A percentile compares a stretch with the other conserved stretches of the same genome.
Conservation (phyloP, 2,888 invertebrate species). For the Ochropleura plecta region DNA sequence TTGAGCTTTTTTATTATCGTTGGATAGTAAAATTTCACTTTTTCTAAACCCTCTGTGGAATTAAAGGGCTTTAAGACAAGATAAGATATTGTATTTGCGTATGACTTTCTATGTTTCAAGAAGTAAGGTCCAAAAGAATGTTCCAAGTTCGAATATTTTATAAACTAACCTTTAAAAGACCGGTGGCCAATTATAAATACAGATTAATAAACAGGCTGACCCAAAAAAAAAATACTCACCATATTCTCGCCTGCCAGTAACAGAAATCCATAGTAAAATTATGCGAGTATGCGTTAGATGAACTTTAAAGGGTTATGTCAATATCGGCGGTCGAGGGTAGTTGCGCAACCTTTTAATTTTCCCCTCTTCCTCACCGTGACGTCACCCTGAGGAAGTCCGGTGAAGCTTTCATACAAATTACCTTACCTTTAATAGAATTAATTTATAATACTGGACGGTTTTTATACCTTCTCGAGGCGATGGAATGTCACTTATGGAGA, state of each 20-base stretch:
- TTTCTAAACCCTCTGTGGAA: neutral
- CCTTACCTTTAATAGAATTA: constrained; percentile 20
- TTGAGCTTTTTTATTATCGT: neutral
- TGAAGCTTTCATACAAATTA: constrained; percentile 25
- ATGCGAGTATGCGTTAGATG: neutral
- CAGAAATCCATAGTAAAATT: neutral
- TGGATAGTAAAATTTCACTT: neutral
- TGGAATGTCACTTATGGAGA: neutral
- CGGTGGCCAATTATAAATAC: neutral
- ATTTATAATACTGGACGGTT: neutral
- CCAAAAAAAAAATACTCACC: neutral
- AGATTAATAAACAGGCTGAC: neutral
- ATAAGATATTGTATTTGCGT: too few species aligned
- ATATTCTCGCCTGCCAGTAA: neutral
- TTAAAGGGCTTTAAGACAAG: too few species aligned
- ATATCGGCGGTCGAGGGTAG: constrained; percentile 6
- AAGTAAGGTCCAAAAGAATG: too few species aligned
- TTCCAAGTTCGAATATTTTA: neutral
- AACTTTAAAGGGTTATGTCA: constrained; percentile 37
- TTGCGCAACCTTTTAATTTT: constrained; percentile 42
- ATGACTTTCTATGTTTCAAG: neutral
- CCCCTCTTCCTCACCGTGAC: constrained; percentile 23
- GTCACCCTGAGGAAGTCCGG: constrained; percentile 47
- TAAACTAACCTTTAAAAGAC: neutral
- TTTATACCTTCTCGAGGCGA: neutral